Evolutionary conservation across 1,140 invertebrate species (phyloP).

Genomic region (Euwallacea similis): DNA sequence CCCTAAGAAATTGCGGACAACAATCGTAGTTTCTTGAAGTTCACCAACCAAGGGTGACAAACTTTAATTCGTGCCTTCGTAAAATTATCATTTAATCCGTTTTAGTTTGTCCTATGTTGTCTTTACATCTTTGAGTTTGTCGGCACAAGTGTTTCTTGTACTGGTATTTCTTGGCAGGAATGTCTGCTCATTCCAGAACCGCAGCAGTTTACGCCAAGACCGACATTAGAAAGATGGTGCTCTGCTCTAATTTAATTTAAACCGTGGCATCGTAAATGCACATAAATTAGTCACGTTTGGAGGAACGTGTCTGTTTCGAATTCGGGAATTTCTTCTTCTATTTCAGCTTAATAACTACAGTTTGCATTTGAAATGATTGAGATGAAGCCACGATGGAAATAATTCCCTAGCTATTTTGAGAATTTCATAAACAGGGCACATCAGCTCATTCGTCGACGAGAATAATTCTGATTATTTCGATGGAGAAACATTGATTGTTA

Average conservation of each 20-base stretch:
- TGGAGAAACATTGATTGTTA: too few relatives aligned
- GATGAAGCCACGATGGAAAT: too few relatives aligned
- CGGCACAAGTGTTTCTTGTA: slow-evolving; percentile 4
- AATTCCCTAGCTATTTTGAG: too few relatives aligned
- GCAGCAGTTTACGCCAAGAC: background rate
- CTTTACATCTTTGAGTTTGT: background rate
- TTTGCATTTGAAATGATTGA: too few relatives aligned
- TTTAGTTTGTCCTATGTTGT: background rate
- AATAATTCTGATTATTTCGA: too few relatives aligned
- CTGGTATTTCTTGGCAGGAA: background rate
- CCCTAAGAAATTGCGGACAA: too few relatives aligned
- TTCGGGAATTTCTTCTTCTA: slow-evolving; percentile 8
- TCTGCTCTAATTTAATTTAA: slow-evolving; percentile 10
- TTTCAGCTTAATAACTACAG: too few relatives aligned
- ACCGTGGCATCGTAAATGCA: slow-evolving; percentile 8
- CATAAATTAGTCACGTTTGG: slow-evolving; percentile 9
- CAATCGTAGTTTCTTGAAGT: too few relatives aligned
- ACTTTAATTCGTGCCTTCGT: background rate
- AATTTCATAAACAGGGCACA: too few relatives aligned
- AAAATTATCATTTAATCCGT: slow-evolving; percentile 2
- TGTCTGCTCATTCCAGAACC: background rate
- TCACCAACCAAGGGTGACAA: too few relatives aligned
- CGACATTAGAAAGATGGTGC: background rate
- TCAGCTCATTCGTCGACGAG: too few relatives aligned
- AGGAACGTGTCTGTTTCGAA: slow-evolving; percentile 13